Evolutionary conservation across 1,140 invertebrate genomes (phyloP), one percentile per base, ranked within the genome.

Genomic region (Venturia canescens): DNA sequence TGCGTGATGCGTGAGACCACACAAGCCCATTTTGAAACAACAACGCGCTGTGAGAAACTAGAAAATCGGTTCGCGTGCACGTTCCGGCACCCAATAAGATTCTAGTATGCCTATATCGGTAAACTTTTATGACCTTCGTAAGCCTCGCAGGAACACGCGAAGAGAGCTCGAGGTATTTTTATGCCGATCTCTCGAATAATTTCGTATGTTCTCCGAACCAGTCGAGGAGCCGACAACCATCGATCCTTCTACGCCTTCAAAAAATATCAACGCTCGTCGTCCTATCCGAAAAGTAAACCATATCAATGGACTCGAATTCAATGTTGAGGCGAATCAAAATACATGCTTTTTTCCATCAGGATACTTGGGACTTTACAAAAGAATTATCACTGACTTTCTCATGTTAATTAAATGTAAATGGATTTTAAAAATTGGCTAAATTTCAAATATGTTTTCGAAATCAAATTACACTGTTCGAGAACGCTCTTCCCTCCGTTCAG

Each of bases 41-140:
- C 15, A 69, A 69, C 66, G 11, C 16, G 11, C 16, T 27, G 21
- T 77, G 75, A 66, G 75, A 77, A 77, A 66, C 75, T 77, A 63
- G 75, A 44, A 77, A 77, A 66, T 76, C 50, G 26, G 50, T 77
- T 66, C 60, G 75, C 75, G 31, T 77, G 75, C 75, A 77, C 31
- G 75, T 31, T 77, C 18, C 44, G 60, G 57, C 23, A 27, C 18
- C 75, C 75, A 66, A 77, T 77, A 77, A 31, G 50, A 77, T 5
- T 31, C 57, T 21, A 44, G 16, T 26, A 26, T 63, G 31, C 31
- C 57, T 60, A 63, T 77, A 63, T 77, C 75, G 31, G 75, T 31
- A 77, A 66, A 77, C 31, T 77, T 77, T 77, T 77, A 77, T 77
- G 75, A 63, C 75, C 53, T 66, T 63, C 75, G 27, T 66, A 63